A percentile compares a stretch with the other conserved stretches of the same genome.
phyloP scores from a whole-genome alignment of 2,888 invertebrate genomes.

The Caradrina kadenii region DNA sequence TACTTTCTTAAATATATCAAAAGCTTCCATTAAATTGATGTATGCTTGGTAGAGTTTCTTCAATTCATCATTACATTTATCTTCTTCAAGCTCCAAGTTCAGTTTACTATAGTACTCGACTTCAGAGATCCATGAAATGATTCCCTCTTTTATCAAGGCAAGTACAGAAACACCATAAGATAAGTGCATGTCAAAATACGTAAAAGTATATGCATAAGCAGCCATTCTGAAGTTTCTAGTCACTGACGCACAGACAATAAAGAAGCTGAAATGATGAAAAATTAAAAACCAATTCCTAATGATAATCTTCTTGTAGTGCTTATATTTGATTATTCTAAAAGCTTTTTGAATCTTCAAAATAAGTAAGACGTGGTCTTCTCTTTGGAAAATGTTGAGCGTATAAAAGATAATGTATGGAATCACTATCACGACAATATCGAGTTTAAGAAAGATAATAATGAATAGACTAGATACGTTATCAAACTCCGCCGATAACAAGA shows the following conservation, averaged over 20 bases:
- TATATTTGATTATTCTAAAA: constrained; percentile 9
- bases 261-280: background rate
- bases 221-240: background rate
- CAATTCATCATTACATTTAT: background rate
- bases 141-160: constrained; percentile 16
- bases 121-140: constrained; percentile 18
- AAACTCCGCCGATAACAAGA: no score
- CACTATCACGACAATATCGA: background rate
- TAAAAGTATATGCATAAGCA: constrained; percentile 7
- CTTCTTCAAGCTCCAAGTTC: constrained; percentile 1
- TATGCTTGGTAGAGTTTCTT: constrained; percentile 31
- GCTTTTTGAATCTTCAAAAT: constrained; percentile 34
- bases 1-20: constrained; percentile 26
- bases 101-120: constrained; percentile 10
- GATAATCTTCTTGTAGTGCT: background rate
- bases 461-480: background rate
- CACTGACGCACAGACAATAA: background rate
- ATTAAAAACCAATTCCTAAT: background rate
- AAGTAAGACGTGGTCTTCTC: constrained; percentile 11
- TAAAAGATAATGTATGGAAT: constrained; percentile 10
- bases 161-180: constrained; percentile 20
- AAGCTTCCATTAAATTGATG: constrained; percentile 22
- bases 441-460: background rate
- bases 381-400: constrained; percentile 5
- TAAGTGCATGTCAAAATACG: constrained; percentile 22